These are phyloP conservation scores for Cephus cinctus DNA, from an alignment of 1,140 invertebrate genomes.

Conservation along the genomic window DNA sequence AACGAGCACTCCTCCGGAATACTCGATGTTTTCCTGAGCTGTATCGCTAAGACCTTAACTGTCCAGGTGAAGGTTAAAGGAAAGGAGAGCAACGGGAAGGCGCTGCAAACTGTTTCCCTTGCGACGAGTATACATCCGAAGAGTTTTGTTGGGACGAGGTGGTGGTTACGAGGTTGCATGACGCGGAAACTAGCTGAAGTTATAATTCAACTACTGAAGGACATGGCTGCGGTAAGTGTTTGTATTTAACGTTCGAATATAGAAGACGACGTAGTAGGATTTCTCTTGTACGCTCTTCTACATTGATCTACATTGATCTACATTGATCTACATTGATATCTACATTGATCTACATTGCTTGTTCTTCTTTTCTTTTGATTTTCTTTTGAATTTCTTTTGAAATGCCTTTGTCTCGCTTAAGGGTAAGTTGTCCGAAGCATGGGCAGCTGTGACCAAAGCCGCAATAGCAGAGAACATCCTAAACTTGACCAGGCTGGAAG, in stretches of 20 bases:
- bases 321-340: too few relatives aligned
- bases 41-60: constrained; percentile 82
- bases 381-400: too few relatives aligned
- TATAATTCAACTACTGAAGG: constrained; percentile 83
- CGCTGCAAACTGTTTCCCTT: constrained; percentile 62
- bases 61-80: constrained; percentile 86
- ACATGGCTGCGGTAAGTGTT: constrained; percentile 86
- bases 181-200: constrained; percentile 82
- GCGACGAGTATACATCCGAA: constrained; percentile 61
- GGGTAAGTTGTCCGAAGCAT: constrained; percentile 83
- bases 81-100: constrained; percentile 65
- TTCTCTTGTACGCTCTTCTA: constrained; percentile 16
- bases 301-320: too few relatives aligned
- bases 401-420: too few relatives aligned
- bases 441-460: constrained; percentile 84
- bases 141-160: constrained; percentile 62
- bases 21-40: constrained; percentile 82
- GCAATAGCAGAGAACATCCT: constrained; percentile 90
- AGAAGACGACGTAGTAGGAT: too few relatives aligned
- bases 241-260: too few relatives aligned
- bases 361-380: too few relatives aligned
- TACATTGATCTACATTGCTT: too few relatives aligned
- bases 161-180: constrained; percentile 86
- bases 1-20: constrained; percentile 67
- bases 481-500: constrained; percentile 79